Base-by-base conservation (phyloP, 2,888 invertebrate genomes). In the Cyaniris semiargus region DNA sequence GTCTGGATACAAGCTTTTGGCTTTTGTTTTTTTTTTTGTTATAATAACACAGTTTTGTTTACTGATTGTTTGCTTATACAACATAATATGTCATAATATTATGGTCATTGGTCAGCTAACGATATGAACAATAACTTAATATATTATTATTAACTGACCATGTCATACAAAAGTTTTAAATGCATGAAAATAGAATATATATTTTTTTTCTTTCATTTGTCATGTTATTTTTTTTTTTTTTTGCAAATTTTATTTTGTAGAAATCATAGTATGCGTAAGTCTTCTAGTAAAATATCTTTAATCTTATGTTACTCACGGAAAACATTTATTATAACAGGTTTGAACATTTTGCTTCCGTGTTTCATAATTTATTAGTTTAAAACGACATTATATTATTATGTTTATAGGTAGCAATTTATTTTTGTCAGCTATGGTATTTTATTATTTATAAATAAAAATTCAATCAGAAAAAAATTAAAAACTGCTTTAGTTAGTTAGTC, bases 311-410 rank as follows among this genome's bases (percentile, higher is more conserved):
- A n/a, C 5, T 38, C 23, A 13, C 15, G 72, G 72, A 72, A 38
- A 72, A 44, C 66, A 66, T 66, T 66, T 66, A 66, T 66, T 72
- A 21, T 38, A 72, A 72, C 72, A 31, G 72, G 72, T 72, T 72
- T 72, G 21, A 71, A 38, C 31, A 31, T 38, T 44, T 23, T 72
- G 44, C 72, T 72, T 72, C 72, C 72, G 72, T 72, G 44, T 72
- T n/a, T 10, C n/a, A n/a, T 23, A 72, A 72, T 72, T 72, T 38
- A 72, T 72, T 72, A 72, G 72, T 6, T 72, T 44, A 23, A 72
- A 44, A 38, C 27, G 66, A 15, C 66, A 66, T 31, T 18, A 18
- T 53, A 53, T 18, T 53, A 60, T 58, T 60, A 27, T 60, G 23
- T 60, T 31, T 66, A 27, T 15, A 66, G 1, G 27, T 66, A 5